These are phyloP conservation scores for Sebastes baramenuke DNA, from an alignment of 2,797 vertebrate genomes.

Conservation along the genomic window DNA sequence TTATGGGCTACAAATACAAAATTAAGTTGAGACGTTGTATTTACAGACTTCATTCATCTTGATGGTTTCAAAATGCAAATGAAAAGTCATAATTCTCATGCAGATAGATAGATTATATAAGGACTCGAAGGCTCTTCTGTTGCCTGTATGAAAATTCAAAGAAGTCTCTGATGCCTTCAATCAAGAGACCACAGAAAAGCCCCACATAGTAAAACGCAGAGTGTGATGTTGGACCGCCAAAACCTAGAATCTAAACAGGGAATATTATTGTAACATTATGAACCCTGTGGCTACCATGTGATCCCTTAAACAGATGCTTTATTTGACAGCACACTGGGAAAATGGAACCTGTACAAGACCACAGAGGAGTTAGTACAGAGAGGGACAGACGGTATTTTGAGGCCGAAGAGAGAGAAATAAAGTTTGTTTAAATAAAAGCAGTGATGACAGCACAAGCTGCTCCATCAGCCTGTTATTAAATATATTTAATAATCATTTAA, in stretches of 20 bases:
- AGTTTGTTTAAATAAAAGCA: neutral
- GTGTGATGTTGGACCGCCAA: neutral
- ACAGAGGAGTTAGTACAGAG: neutral
- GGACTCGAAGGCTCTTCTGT: neutral
- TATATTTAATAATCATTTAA: neutral
- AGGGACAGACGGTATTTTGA: neutral
- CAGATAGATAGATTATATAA: neutral
- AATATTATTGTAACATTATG: conserved; percentile 16
- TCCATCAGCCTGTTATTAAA: neutral
- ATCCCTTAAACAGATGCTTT: conserved; percentile 30
- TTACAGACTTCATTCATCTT: neutral
- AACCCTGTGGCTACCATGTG: conserved; percentile 8
- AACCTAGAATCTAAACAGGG: conserved; percentile 34
- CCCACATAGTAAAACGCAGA: neutral
- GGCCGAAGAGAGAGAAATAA: neutral
- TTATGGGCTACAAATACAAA: neutral
- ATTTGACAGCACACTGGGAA: conserved; percentile 22
- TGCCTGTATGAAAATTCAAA: neutral
- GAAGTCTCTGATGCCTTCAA: neutral
- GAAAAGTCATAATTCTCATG: neutral
- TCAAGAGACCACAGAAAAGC: neutral
- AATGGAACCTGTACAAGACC: neutral
- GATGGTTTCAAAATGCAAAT: neutral
- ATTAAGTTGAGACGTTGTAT: neutral
- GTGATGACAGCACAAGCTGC: neutral